Percentiles rank a stretch among this genome's conserved stretches.
Evolutionary conservation across 2,888 invertebrate species (phyloP).

Genomic region (Erebia epiphron): DNA sequence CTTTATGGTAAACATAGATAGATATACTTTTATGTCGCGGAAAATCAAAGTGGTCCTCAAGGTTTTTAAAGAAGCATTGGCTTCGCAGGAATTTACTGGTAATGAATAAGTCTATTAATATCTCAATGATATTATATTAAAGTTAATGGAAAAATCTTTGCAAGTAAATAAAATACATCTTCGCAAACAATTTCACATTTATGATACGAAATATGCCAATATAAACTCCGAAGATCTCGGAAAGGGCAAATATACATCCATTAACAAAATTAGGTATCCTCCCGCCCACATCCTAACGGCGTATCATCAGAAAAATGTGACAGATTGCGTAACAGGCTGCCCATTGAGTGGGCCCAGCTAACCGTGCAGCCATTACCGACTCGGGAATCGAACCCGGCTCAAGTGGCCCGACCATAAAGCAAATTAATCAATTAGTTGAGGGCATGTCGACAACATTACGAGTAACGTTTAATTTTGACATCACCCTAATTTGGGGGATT

Average conservation of each 20-base stretch:
- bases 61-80: too few species aligned
- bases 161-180: not conserved
- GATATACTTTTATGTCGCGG: too few species aligned
- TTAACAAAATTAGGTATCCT: slow-evolving; percentile 51
- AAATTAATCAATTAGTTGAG: slow-evolving; percentile 82
- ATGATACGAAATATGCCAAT: not conserved
- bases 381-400: slow-evolving; percentile 72
- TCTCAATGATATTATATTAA: too few species aligned
- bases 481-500: slow-evolving; percentile 53
- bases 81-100: too few species aligned
- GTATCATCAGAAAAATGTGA: slow-evolving; percentile 69
- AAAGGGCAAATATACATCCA: slow-evolving; percentile 42
- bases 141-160: too few species aligned
- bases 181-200: not conserved
- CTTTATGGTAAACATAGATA: too few species aligned
- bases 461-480: slow-evolving; percentile 79
- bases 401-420: slow-evolving; percentile 80
- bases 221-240: slow-evolving; percentile 1
- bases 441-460: slow-evolving; percentile 81
- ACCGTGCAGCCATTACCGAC: slow-evolving; percentile 70
- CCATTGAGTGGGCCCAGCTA: slow-evolving; percentile 66
- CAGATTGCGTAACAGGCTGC: slow-evolving; percentile 77
- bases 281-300: slow-evolving; percentile 46
- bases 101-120: too few species aligned
- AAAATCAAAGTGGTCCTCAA: too few species aligned